Evolutionary conservation across 2,113 vertebrate species (phyloP).

Genomic region (Cyphomyrus plagiostoma): DNA sequence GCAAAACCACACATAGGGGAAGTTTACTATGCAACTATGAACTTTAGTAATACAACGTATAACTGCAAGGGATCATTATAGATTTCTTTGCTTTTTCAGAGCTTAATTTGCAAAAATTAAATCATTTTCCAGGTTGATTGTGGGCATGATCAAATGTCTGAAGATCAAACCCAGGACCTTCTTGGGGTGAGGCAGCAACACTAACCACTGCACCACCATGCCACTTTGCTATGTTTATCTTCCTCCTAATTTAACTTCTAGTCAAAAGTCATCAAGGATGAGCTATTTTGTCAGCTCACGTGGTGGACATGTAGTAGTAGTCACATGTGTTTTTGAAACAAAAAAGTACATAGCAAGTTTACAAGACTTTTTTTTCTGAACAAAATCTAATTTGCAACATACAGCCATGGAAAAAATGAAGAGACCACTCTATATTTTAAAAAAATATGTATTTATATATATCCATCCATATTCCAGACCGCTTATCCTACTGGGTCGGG

Average conservation of each 20-base stretch:
- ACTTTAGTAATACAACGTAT: background rate
- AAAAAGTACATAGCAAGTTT: background rate
- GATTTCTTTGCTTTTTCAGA: background rate
- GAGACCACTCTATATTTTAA: no score
- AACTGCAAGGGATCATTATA: background rate
- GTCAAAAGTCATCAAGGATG: background rate
- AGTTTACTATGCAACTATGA: background rate
- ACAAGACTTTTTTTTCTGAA: background rate
- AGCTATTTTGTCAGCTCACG: no score
- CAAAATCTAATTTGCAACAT: background rate
- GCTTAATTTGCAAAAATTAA: background rate
- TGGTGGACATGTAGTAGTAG: no score
- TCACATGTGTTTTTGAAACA: background rate
- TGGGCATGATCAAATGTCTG: background rate
- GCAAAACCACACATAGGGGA: background rate
- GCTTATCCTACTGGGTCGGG: no score
- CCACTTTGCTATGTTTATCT: no score
- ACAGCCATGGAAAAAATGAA: no score
- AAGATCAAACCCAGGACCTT: background rate
- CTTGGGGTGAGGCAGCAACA: no score
- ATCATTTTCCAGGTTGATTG: background rate
- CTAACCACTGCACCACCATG: no score
- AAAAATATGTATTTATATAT: no score
- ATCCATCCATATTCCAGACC: no score
- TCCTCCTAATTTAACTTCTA: background rate